Conservation (phyloP, 2,797 vertebrate genomes). For the Adelosebastes latens region DNA sequence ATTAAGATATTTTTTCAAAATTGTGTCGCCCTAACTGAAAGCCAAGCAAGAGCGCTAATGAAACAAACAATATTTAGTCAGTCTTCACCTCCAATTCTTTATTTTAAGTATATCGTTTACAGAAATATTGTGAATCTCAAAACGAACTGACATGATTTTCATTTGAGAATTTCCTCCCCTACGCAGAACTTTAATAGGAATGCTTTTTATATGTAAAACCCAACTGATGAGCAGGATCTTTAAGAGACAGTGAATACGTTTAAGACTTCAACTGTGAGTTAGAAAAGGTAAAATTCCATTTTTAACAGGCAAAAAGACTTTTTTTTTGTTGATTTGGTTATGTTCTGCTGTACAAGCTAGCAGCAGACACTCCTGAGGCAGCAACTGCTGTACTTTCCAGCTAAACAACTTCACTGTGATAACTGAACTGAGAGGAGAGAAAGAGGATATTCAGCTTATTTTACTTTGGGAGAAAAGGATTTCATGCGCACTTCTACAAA, state of each 20-base stretch:
- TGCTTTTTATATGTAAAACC: constrained; percentile 18
- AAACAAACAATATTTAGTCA: constrained; percentile 21
- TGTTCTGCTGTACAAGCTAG: constrained; percentile 40
- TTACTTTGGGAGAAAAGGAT: constrained; percentile 44
- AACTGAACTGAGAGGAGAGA: constrained; percentile 34
- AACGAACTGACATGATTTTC: constrained; percentile 44
- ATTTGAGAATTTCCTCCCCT: constrained; percentile 21
- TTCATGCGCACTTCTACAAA: constrained; percentile 59
- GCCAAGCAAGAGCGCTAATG: background rate
- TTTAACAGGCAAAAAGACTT: constrained; percentile 43
- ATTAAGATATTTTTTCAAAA: no score
- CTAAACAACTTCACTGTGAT: constrained; percentile 34
- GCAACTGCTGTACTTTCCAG: constrained; percentile 19
- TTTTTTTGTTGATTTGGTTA: constrained; percentile 19
- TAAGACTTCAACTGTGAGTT: constrained; percentile 46
- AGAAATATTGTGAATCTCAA: constrained; percentile 67
- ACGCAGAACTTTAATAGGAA: constrained; percentile 32
- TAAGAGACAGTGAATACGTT: constrained; percentile 24
- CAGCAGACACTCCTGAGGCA: constrained; percentile 40
- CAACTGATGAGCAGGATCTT: constrained; percentile 29
- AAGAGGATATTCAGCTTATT: constrained; percentile 26
- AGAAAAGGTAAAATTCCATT: constrained; percentile 36
- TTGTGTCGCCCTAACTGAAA: background rate
- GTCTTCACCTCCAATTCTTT: constrained; percentile 63
- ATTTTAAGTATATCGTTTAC: constrained; percentile 69